A percentile compares a stretch with the other conserved stretches of the same genome.
phyloP scores from a whole-genome alignment of 2,113 vertebrate species.

The Haemorhous mexicanus region DNA sequence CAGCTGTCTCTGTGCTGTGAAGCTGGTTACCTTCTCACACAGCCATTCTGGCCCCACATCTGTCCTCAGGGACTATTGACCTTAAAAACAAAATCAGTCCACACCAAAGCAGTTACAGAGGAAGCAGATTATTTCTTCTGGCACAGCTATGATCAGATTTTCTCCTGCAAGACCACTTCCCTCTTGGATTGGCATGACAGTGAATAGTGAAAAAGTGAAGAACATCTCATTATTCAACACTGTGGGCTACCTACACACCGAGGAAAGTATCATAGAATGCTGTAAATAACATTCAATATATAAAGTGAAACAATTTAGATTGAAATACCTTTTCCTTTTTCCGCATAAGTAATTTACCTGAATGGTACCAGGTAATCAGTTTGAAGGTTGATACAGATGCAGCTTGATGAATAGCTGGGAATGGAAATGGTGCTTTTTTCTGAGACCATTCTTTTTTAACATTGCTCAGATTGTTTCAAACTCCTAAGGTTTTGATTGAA shows the following conservation, averaged over 20 bases:
- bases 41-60: neutral
- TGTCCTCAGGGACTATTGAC: neutral
- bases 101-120: neutral
- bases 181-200: neutral
- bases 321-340: neutral
- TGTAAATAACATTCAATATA: neutral
- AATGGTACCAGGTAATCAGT: neutral
- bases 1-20: neutral
- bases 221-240: neutral
- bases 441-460: neutral
- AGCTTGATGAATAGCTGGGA: neutral
- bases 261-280: neutral
- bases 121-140: neutral
- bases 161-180: neutral
- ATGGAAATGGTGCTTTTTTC: neutral
- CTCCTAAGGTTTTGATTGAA: neutral
- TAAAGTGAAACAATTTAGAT: neutral
- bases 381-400: neutral
- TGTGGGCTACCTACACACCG: fast-evolving
- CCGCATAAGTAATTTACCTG: neutral
- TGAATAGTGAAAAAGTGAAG: neutral
- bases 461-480: neutral
- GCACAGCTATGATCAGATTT: neutral
- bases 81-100: neutral
- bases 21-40: neutral